These are phyloP conservation scores for Drosophila nigritarsus DNA, from an alignment of 2,888 invertebrate species.

Conservation along the genomic window DNA sequence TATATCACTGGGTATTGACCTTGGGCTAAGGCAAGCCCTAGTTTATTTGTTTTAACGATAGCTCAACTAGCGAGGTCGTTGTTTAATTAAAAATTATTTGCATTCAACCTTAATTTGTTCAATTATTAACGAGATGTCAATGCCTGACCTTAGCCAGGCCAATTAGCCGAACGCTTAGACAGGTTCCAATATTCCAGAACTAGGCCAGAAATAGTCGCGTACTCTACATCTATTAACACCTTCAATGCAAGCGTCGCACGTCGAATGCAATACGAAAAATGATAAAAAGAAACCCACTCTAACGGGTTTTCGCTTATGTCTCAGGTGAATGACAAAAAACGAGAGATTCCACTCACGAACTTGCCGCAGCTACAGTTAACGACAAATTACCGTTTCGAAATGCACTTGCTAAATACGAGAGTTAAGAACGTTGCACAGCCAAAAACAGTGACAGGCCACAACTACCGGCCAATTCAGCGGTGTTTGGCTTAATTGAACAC, in stretches of 20 bases:
- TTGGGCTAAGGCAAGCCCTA: constrained; percentile 17
- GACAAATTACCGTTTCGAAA: constrained; percentile 78
- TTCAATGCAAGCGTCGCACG: constrained; percentile 5
- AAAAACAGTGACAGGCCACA: constrained; percentile 41
- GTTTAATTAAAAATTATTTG: constrained; percentile 49
- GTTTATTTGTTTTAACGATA: constrained; percentile 27
- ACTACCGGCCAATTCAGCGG: constrained; percentile 21
- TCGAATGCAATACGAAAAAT: constrained; percentile 24
- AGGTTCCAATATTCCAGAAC: constrained; percentile 32
- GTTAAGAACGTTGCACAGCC: constrained; percentile 68
- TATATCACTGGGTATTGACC: constrained; percentile 8
- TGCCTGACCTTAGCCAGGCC: constrained; percentile 36
- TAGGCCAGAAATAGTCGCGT: constrained; percentile 25
- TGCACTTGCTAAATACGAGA: constrained; percentile 74
- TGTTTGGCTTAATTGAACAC: constrained; percentile 40
- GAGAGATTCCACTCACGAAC: constrained; percentile 78
- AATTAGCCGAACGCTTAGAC: constrained; percentile 14
- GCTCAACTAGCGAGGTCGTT: constrained; percentile 11
- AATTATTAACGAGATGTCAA: constrained; percentile 18
- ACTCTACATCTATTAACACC: constrained; percentile 4
- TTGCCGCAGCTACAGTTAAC: constrained; percentile 54
- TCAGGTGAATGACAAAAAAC: constrained; percentile 16
- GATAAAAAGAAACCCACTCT: constrained; percentile 38
- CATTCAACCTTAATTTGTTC: constrained; percentile 60
- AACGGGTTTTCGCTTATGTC: constrained; percentile 53